These are phyloP conservation scores for Ormyrus labotus DNA, from an alignment of 2,888 invertebrate species.

Conservation along the genomic window DNA sequence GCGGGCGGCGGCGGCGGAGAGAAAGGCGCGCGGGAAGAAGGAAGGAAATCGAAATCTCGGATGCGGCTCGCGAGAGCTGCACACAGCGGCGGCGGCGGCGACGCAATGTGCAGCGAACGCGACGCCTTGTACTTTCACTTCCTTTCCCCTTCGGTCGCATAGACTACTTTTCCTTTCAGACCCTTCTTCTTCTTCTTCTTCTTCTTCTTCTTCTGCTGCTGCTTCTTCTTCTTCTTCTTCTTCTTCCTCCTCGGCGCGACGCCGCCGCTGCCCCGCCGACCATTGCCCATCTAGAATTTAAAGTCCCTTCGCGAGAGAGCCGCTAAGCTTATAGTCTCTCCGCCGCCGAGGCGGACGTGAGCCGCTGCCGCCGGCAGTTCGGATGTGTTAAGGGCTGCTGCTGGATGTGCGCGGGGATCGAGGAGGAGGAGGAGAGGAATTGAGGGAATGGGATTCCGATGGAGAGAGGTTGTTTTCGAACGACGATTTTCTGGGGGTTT, in stretches of 20 bases:
- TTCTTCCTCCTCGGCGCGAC: conserved; percentile 20
- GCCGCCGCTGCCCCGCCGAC: conserved; percentile 62
- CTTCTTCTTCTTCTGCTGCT: conserved; percentile 57
- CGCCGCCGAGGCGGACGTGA: not conserved
- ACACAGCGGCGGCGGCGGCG: conserved; percentile 58
- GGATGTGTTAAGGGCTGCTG: no score
- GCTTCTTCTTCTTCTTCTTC: conserved; percentile 46
- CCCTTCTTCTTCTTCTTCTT: conserved; percentile 59
- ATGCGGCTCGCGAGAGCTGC: conserved; percentile 42
- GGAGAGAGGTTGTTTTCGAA: no score
- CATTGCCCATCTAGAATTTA: conserved; percentile 67
- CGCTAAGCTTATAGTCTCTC: not conserved
- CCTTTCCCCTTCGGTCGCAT: conserved; percentile 72
- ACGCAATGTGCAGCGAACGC: conserved; percentile 67
- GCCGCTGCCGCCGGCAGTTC: no score
- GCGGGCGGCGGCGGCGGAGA: not conserved
- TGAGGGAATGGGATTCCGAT: no score
- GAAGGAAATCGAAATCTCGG: conserved; percentile 56
- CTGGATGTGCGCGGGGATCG: no score
- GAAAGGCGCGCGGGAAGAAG: conserved; percentile 25
- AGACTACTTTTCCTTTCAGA: conserved; percentile 67
- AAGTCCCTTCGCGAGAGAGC: conserved; percentile 51
- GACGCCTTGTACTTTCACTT: conserved; percentile 73
- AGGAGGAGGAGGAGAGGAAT: no score
- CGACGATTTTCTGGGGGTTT: no score